Base-by-base conservation (phyloP, 2,113 vertebrate genomes). In the Sporophila hypoxantha region DNA sequence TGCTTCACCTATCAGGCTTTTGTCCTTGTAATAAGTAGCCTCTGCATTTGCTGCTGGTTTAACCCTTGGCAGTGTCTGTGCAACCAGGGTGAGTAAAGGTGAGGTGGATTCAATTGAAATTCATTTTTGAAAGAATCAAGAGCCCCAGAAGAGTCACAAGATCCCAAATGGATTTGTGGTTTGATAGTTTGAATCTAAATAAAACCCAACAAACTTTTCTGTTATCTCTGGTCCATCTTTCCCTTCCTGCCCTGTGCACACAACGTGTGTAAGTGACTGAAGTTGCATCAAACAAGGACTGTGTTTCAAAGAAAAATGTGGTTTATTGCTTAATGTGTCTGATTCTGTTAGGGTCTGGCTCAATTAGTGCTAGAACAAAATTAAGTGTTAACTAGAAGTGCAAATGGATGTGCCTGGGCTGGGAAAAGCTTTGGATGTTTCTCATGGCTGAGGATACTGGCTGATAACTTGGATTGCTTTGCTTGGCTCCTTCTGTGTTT, bases 401-500 rank as follows among this genome's bases (percentile, higher is more conserved):
- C 21, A 57, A 61, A 57, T 50, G n/a, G 49, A 65, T 80, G n/a
- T 82, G 27, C 88, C 61, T 76, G 59, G 69, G 17, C 85, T 94
- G 91, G 76, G 82, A 81, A 46, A n/a, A 89, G 55, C 82, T 61
- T 65, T 52, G 26, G 11, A 4, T 77, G 42, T 88, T 91, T 95
- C 78, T 74, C 52, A 42, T 69, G 90, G 76, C 78, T 90, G 69
- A 60, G 73, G 92, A 85, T 70, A 56, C 25, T 42, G 47, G 22
- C 56, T 87, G 85, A 80, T 93, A 87, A 77, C 34, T 87, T 37
- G 39, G 19, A 12, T 94, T 85, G 82, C 76, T 93, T 89, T 83
- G 46, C 2, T 80, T 91, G 85, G 76, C 91, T 89, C 49, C 59
- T 65, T 37, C 91, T 70, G 57, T 49, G 20, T 71, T 94, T 82